phyloP scores from a whole-genome alignment of 2,797 vertebrate species.

The Phoebastria nigripes region DNA sequence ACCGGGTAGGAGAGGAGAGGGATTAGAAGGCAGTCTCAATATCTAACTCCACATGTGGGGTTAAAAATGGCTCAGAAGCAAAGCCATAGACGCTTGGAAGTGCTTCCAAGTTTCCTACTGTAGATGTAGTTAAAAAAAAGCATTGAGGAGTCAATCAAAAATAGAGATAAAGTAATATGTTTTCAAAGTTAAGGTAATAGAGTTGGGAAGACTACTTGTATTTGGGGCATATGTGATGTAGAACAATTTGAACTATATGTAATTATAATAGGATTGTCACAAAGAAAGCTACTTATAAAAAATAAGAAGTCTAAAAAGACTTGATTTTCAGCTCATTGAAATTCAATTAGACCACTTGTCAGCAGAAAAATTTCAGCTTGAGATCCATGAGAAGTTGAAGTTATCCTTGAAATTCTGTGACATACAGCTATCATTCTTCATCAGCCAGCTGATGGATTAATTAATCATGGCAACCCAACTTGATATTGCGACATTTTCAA shows the following conservation, averaged over 20 bases:
- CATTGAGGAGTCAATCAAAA: not conserved
- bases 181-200: not conserved
- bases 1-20: not conserved
- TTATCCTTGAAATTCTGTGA: slow-evolving; percentile 60
- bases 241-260: not conserved
- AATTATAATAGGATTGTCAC: not conserved
- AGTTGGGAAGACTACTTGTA: not conserved
- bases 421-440: slow-evolving; percentile 5
- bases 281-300: slow-evolving; percentile 2
- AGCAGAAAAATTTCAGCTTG: slow-evolving; percentile 32
- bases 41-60: not conserved
- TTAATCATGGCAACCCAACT: slow-evolving; percentile 45
- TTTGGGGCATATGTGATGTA: not conserved
- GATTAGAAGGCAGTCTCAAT: not conserved
- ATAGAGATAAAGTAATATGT: not conserved
- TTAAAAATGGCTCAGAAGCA: not conserved
- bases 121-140: not conserved
- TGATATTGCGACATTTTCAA: slow-evolving; percentile 11
- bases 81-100: not conserved
- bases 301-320: slow-evolving; percentile 11
- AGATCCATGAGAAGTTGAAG: slow-evolving; percentile 44
- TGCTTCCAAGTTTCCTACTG: not conserved
- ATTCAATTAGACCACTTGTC: slow-evolving; percentile 47
- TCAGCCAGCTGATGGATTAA: slow-evolving; percentile 51
- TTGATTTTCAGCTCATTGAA: slow-evolving; percentile 54